phyloP scores from a whole-genome alignment of 1,140 invertebrate genomes.

The Bombyx mandarina region DNA sequence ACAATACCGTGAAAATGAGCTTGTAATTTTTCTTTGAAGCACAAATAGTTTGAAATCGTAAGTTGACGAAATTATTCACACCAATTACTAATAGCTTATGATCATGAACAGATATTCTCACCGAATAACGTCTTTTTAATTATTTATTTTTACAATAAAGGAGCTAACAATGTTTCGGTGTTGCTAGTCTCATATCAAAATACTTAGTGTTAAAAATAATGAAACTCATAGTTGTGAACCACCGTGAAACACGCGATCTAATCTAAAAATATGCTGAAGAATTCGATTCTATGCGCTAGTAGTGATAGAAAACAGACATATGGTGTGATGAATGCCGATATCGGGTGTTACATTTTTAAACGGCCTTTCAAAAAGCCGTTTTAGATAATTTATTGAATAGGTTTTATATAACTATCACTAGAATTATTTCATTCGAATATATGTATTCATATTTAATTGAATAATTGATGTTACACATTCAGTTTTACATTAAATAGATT shows the following conservation, averaged over 20 bases:
- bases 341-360: slow-evolving; percentile 5
- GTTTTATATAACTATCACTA: background rate
- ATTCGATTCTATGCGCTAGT: slow-evolving; percentile 31
- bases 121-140: too few species aligned
- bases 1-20: slow-evolving; percentile 14
- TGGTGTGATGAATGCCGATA: slow-evolving; percentile 32
- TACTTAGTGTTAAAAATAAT: slow-evolving; percentile 7
- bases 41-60: slow-evolving; percentile 3
- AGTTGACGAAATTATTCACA: slow-evolving; percentile 2
- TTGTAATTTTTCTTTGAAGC: slow-evolving; percentile 9
- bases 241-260: background rate
- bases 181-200: background rate
- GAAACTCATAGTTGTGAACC: background rate
- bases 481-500: too few species aligned
- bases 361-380: slow-evolving; percentile 1
- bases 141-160: too few species aligned
- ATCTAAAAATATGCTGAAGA: slow-evolving; percentile 51
- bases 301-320: slow-evolving; percentile 37
- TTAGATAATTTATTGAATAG: slow-evolving; percentile 4
- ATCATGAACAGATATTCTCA: too few species aligned
- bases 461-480: too few species aligned
- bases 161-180: too few species aligned
- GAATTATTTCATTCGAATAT: background rate
- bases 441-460: too few species aligned
- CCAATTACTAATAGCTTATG: background rate